phyloP scores from a whole-genome alignment of 2,797 vertebrate genomes.

The Pagetopsis macropterus region DNA sequence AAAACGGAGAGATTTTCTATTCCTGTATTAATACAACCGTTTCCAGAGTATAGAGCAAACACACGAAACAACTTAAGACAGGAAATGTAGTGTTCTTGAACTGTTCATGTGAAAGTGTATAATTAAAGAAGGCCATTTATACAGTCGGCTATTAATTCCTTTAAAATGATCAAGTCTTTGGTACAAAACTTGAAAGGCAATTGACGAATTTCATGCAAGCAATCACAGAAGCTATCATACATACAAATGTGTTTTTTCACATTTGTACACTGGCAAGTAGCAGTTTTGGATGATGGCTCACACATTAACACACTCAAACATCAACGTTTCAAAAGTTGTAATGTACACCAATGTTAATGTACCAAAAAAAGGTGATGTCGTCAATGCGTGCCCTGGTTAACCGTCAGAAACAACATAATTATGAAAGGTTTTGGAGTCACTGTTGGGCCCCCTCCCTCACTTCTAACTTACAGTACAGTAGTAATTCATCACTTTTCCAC shows the following conservation, averaged over 20 bases:
- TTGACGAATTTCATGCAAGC: slow-evolving; percentile 8
- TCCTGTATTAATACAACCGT: slow-evolving; percentile 11
- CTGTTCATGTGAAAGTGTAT: not conserved
- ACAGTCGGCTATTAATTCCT: slow-evolving; percentile 12
- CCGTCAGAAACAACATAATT: not conserved
- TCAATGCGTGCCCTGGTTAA: slow-evolving; percentile 35
- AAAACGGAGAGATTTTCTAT: slow-evolving; percentile 3
- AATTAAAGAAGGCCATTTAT: slow-evolving; percentile 8
- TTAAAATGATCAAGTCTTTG: slow-evolving; percentile 31
- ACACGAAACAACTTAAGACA: slow-evolving; percentile 7
- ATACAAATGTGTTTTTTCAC: slow-evolving; percentile 17
- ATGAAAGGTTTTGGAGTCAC: not conserved
- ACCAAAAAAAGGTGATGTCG: slow-evolving; percentile 27
- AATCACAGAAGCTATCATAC: slow-evolving; percentile 1
- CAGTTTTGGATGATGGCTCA: slow-evolving; percentile 16
- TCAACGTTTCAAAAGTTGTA: slow-evolving; percentile 20
- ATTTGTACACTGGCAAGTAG: slow-evolving; percentile 13
- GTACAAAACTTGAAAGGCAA: slow-evolving; percentile 34
- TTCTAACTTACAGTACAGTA: not conserved
- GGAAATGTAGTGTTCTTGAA: not conserved
- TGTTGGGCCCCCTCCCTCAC: not conserved
- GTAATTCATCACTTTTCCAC: slow-evolving; percentile 1
- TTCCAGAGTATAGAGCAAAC: slow-evolving; percentile 20
- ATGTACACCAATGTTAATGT: slow-evolving; percentile 10
- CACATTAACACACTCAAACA: slow-evolving; percentile 49